Percentiles rank a stretch among this genome's conserved stretches.
Evolutionary conservation across 2,888 invertebrate species (phyloP).

Genomic region (Tinea semifulvella): DNA sequence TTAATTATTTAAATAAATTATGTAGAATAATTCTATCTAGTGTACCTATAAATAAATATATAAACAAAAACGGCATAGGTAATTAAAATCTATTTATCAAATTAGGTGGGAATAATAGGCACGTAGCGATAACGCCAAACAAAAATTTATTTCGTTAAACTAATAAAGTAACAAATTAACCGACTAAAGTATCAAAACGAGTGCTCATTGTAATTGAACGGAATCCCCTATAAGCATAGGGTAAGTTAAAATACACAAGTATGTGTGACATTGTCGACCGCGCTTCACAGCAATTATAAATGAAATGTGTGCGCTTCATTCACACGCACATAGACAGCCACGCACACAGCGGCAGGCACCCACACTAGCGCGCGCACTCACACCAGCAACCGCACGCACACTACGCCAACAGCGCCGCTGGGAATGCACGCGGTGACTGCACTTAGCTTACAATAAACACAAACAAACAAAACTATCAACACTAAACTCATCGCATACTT

Average conservation of each 20-base stretch:
- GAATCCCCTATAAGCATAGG: conserved; percentile 35
- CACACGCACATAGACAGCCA: conserved; percentile 42
- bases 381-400: conserved; percentile 33
- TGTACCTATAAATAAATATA: background rate
- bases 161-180: conserved; percentile 15
- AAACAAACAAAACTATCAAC: conserved; percentile 60
- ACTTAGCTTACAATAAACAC: conserved; percentile 64
- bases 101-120: too few relatives aligned
- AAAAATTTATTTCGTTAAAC: conserved; percentile 10
- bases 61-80: background rate
- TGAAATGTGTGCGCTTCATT: conserved; percentile 64
- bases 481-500: conserved; percentile 33
- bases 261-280: conserved; percentile 56
- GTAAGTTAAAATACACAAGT: conserved; percentile 42
- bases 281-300: conserved; percentile 64
- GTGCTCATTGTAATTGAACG: conserved; percentile 18
- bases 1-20: too few relatives aligned
- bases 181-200: conserved; percentile 14
- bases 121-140: conserved; percentile 5
- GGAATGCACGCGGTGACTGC: conserved; percentile 67
- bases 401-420: conserved; percentile 30
- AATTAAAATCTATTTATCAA: conserved; percentile 4
- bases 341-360: conserved; percentile 33
- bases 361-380: conserved; percentile 32
- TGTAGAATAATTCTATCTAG: too few relatives aligned